These are phyloP conservation scores for Onychomys leucogaster DNA, from an alignment of 2,797 vertebrate genomes.

Conservation along the genomic window DNA sequence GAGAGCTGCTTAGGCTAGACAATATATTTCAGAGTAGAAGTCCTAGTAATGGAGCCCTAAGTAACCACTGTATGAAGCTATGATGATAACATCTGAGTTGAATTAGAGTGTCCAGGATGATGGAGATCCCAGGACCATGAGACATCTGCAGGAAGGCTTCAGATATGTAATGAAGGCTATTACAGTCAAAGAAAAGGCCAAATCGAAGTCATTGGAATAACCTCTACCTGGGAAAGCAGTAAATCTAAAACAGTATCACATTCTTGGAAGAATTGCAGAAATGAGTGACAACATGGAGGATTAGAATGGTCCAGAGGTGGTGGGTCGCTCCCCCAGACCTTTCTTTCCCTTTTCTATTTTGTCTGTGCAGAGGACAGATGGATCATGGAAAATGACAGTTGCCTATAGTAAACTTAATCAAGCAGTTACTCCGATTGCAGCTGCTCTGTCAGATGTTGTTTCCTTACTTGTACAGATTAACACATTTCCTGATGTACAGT, in stretches of 20 bases:
- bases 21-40: neutral
- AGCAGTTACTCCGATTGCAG: neutral
- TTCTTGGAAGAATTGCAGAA: neutral
- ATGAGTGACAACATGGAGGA: neutral
- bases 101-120: neutral
- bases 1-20: neutral
- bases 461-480: neutral
- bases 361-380: neutral
- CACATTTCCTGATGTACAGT: neutral
- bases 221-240: neutral
- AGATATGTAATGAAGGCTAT: neutral
- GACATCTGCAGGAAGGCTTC: neutral
- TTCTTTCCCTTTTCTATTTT: neutral
- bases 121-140: neutral
- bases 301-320: neutral
- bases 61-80: neutral
- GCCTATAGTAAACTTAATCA: neutral
- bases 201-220: neutral
- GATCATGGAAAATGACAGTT: neutral
- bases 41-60: neutral
- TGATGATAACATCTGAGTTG: neutral
- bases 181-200: neutral
- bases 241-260: neutral
- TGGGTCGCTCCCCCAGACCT: neutral
- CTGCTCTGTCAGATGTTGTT: neutral